Evolutionary conservation across 2,113 vertebrate genomes (phyloP).

Genomic region (Cepphus grylle): DNA sequence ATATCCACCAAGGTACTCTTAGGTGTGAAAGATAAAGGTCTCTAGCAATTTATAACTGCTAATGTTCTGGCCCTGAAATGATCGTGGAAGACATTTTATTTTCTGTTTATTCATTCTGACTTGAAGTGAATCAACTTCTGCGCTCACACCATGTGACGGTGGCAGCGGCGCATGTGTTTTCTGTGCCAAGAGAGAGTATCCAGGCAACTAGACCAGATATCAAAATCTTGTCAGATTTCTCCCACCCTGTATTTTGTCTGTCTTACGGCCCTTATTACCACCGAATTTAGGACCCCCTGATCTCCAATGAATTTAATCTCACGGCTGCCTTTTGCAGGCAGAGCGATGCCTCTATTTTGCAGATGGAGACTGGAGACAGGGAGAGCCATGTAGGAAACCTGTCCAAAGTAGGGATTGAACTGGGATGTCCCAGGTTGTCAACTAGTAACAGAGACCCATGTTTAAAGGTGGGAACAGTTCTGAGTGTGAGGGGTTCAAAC

Average conservation of each 20-base stretch:
- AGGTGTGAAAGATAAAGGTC: constrained; percentile 35
- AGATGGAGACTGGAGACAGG: neutral
- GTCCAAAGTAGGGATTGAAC: neutral
- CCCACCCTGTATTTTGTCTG: constrained; percentile 46
- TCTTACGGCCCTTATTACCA: neutral
- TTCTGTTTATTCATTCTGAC: constrained; percentile 48
- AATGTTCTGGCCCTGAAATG: neutral
- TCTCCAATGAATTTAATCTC: neutral
- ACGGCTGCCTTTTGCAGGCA: neutral
- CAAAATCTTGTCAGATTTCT: constrained; percentile 32
- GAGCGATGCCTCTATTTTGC: neutral
- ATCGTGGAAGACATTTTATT: constrained; percentile 8
- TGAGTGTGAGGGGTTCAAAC: neutral
- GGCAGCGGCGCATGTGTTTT: constrained; percentile 1
- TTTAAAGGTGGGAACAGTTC: neutral
- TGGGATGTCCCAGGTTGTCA: neutral
- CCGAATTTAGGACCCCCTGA: neutral
- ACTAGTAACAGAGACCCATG: neutral
- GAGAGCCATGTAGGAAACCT: neutral
- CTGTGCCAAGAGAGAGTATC: constrained; percentile 53
- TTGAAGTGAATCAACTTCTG: constrained; percentile 60
- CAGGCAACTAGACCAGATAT: constrained; percentile 62
- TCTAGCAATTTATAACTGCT: constrained; percentile 2
- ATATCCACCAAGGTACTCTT: neutral
- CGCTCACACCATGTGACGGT: constrained; percentile 36